Evolutionary conservation across 2,113 vertebrate species (phyloP).

Genomic region (Rafetus swinhoei): DNA sequence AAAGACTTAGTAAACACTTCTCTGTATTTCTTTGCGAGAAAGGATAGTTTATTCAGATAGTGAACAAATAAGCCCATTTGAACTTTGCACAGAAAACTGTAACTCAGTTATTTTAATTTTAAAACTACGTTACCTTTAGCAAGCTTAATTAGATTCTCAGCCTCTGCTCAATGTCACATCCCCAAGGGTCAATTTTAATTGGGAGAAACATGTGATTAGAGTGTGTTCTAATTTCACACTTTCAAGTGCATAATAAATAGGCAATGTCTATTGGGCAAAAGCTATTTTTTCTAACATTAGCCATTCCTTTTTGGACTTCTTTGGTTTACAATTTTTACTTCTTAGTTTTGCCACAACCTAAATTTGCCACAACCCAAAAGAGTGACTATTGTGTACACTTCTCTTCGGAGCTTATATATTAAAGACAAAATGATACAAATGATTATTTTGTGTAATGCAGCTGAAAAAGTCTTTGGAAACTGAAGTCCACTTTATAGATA

Average conservation of each 20-base stretch:
- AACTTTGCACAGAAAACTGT: neutral
- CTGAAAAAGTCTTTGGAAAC: neutral
- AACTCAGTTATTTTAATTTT: neutral
- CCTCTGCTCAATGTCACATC: neutral
- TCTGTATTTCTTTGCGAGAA: neutral
- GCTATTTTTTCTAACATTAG: neutral
- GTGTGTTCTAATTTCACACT: neutral
- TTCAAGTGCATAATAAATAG: neutral
- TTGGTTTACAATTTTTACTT: neutral
- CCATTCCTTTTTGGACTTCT: neutral
- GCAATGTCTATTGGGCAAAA: neutral
- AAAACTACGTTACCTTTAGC: neutral
- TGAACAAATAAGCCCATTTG: neutral
- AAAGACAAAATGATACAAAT: accelerated
- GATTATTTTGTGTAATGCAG: neutral
- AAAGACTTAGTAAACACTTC: neutral
- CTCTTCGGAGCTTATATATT: neutral
- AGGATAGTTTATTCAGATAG: neutral
- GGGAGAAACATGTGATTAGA: neutral
- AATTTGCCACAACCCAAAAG: neutral
- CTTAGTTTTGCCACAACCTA: neutral
- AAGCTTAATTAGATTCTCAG: constrained; percentile 1
- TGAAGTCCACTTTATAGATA: neutral
- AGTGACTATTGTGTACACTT: neutral
- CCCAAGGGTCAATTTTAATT: neutral